Conservation (phyloP, 2,113 vertebrate genomes). For the Centropristis striata region DNA sequence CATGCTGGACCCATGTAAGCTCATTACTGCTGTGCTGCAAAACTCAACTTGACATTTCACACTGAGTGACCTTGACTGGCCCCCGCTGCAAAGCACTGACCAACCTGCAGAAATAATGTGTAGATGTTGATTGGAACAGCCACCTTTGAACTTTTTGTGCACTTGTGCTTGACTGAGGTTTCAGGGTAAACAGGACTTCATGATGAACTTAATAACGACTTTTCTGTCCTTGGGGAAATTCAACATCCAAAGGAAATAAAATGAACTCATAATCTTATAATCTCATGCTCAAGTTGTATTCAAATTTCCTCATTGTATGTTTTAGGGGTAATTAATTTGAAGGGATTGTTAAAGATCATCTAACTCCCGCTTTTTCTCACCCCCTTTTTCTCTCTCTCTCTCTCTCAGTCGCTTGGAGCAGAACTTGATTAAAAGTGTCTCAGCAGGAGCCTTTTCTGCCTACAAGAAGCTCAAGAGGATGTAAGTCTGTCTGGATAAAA, state of each 20-base stretch:
- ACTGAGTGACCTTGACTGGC: conserved; percentile 34
- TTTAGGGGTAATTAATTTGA: neutral
- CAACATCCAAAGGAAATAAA: conserved; percentile 28
- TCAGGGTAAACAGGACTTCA: neutral
- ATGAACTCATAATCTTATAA: neutral
- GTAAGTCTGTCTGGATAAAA: conserved; percentile 86
- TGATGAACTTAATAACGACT: neutral
- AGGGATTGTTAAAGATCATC: neutral
- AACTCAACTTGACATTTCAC: conserved; percentile 34
- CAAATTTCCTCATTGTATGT: neutral
- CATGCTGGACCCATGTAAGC: conserved; percentile 17
- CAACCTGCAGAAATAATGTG: conserved; percentile 39
- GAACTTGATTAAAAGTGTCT: conserved; percentile 95
- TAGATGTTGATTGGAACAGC: conserved; percentile 52
- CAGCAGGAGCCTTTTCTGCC: conserved; percentile 93
- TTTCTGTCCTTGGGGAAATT: conserved; percentile 1
- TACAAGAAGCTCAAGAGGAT: conserved; percentile 99
- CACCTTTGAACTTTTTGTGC: conserved; percentile 43
- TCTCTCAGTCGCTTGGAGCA: conserved; percentile 94
- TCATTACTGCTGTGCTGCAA: conserved; percentile 44
- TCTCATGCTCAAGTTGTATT: neutral
- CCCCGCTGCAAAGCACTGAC: conserved; percentile 41
- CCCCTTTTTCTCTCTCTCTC: conserved; percentile 6
- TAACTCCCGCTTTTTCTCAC: neutral
- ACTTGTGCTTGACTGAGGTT: conserved; percentile 14